phyloP scores from a whole-genome alignment of 2,797 vertebrate species.

The Acipenser transmontanus region DNA sequence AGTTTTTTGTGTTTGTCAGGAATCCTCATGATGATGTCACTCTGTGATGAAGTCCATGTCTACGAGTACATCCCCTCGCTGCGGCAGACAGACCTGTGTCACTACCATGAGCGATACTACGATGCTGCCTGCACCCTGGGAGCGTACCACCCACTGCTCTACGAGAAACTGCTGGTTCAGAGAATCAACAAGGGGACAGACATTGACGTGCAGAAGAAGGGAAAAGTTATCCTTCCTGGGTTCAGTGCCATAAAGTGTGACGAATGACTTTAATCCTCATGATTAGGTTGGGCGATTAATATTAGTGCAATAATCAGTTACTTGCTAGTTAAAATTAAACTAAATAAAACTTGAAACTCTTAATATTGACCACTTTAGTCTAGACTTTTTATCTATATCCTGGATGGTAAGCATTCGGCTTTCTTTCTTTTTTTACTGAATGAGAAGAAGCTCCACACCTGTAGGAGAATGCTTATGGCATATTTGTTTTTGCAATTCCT shows the following conservation, averaged over 20 bases:
- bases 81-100: conserved; percentile 90
- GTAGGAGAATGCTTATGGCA: too few relatives aligned
- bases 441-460: too few relatives aligned
- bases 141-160: conserved; percentile 94
- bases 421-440: neutral
- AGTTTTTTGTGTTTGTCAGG: conserved; percentile 51
- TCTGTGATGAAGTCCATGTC: conserved; percentile 85
- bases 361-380: neutral
- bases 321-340: neutral
- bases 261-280: conserved; percentile 25
- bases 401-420: neutral
- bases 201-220: conserved; percentile 76
- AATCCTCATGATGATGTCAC: conserved; percentile 92
- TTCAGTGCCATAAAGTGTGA: conserved; percentile 74
- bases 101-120: conserved; percentile 93
- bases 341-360: neutral
- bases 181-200: conserved; percentile 77
- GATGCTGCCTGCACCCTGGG: conserved; percentile 91
- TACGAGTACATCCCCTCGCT: conserved; percentile 93
- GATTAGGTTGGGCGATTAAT: neutral
- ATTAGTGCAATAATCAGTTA: conserved; percentile 1
- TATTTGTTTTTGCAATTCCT: too few relatives aligned
- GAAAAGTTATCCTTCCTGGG: conserved; percentile 83
- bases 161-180: conserved; percentile 89
- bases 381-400: neutral